Evolutionary conservation across 2,113 vertebrate species (phyloP).

Genomic region (Hyaena hyaena): DNA sequence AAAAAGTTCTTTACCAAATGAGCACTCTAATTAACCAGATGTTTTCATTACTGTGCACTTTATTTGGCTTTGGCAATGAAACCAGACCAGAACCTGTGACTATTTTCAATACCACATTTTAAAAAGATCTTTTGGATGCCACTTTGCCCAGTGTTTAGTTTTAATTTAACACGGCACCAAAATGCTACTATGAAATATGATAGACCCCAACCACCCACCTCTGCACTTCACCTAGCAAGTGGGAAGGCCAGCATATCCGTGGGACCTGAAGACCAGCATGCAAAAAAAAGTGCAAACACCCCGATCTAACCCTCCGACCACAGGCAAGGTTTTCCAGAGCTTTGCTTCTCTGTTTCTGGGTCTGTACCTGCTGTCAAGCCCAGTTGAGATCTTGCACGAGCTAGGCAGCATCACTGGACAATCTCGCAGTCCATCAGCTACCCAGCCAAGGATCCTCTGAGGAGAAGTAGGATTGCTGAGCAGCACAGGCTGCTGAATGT

Average conservation of each 20-base stretch:
- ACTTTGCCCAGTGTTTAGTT: not conserved
- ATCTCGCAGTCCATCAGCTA: not conserved
- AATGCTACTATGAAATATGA: not conserved
- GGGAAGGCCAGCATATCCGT: not conserved
- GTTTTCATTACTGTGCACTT: slow-evolving; percentile 18
- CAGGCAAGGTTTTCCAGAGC: not conserved
- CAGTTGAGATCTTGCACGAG: not conserved
- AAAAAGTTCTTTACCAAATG: slow-evolving; percentile 14
- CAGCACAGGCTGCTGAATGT: not conserved
- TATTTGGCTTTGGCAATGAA: slow-evolving; percentile 40
- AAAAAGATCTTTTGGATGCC: slow-evolving; percentile 5
- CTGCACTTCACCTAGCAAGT: not conserved
- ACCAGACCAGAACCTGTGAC: not conserved
- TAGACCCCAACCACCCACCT: not conserved
- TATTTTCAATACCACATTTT: slow-evolving; percentile 9
- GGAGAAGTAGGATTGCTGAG: slow-evolving; percentile 38
- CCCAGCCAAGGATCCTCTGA: not conserved
- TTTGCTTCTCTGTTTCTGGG: not conserved
- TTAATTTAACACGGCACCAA: not conserved
- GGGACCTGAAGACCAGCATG: not conserved
- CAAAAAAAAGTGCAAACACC: too few relatives aligned
- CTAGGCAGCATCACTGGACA: not conserved
- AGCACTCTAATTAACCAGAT: slow-evolving; percentile 43
- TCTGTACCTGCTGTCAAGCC: not conserved
- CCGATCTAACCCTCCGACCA: not conserved